Evolutionary conservation across 2,888 invertebrate genomes (phyloP).

Genomic region (Coenonympha glycerion): DNA sequence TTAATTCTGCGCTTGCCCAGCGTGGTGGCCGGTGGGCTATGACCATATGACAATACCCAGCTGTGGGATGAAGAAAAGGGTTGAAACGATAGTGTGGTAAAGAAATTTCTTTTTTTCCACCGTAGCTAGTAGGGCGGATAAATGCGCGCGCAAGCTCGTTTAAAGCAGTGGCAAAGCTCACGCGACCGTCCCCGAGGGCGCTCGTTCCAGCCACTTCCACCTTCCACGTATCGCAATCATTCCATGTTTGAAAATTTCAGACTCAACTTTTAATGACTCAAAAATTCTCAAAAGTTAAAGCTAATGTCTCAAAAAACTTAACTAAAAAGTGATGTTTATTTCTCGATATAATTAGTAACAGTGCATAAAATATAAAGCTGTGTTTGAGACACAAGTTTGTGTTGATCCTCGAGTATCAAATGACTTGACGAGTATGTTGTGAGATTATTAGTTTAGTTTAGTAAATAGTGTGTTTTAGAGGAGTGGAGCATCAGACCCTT

Average conservation of each 20-base stretch:
- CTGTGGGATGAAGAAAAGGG: too few species aligned
- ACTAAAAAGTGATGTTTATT: neutral
- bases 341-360: neutral
- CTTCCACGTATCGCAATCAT: neutral
- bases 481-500: neutral
- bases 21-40: too few species aligned
- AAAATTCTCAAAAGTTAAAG: too few species aligned
- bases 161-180: conserved; percentile 1
- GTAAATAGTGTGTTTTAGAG: conserved; percentile 1
- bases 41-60: too few species aligned
- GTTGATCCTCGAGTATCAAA: neutral
- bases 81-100: neutral
- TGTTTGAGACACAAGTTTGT: neutral
- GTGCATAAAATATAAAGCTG: neutral
- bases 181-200: neutral
- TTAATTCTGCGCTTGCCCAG: too few species aligned
- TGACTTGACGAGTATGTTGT: neutral
- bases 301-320: neutral
- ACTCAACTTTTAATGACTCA: conserved; percentile 1
- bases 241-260: neutral
- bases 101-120: neutral
- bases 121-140: conserved; percentile 3
- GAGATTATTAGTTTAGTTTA: conserved; percentile 1
- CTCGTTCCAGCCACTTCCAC: neutral
- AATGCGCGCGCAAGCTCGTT: conserved; percentile 13